Evolutionary conservation across 2,888 invertebrate species (phyloP).

Genomic region (Blastobasis adustella): DNA sequence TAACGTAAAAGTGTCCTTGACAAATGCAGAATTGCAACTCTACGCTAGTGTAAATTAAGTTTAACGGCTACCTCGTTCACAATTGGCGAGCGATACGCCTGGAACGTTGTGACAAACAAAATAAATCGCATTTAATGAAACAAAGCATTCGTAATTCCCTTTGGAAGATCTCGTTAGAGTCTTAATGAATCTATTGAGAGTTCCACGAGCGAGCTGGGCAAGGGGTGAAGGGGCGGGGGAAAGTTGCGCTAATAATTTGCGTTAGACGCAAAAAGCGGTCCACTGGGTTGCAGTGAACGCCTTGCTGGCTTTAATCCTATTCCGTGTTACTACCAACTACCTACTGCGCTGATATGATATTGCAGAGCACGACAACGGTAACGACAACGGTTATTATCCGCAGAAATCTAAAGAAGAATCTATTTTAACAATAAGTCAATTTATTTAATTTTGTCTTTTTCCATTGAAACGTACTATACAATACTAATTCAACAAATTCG

Average conservation of each 20-base stretch:
- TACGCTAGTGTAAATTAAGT: too few relatives aligned
- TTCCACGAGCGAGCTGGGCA: slow-evolving; percentile 55
- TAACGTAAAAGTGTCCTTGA: too few relatives aligned
- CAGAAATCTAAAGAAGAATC: too few relatives aligned
- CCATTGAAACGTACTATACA: too few relatives aligned
- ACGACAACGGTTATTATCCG: too few relatives aligned
- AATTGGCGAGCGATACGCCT: neutral
- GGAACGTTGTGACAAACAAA: slow-evolving; percentile 49
- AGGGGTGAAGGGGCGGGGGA: slow-evolving; percentile 49
- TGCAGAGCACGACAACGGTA: too few relatives aligned
- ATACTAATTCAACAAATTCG: too few relatives aligned
- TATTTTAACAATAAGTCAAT: too few relatives aligned
- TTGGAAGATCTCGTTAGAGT: slow-evolving; percentile 68
- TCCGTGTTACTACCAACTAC: too few relatives aligned
- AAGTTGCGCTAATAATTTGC: slow-evolving; percentile 64
- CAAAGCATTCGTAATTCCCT: slow-evolving; percentile 66
- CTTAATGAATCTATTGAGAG: slow-evolving; percentile 73
- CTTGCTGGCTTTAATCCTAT: slow-evolving; percentile 36
- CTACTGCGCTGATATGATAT: too few relatives aligned
- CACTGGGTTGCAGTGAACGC: slow-evolving; percentile 42
- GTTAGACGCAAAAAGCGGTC: slow-evolving; percentile 39
- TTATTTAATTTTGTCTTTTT: too few relatives aligned
- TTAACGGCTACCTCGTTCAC: too few relatives aligned
- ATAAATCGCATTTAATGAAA: slow-evolving; percentile 66
- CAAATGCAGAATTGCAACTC: neutral